A percentile compares a stretch with the other conserved stretches of the same genome.
phyloP scores from a whole-genome alignment of 2,888 invertebrate genomes.

The Cancer borealis region DNA sequence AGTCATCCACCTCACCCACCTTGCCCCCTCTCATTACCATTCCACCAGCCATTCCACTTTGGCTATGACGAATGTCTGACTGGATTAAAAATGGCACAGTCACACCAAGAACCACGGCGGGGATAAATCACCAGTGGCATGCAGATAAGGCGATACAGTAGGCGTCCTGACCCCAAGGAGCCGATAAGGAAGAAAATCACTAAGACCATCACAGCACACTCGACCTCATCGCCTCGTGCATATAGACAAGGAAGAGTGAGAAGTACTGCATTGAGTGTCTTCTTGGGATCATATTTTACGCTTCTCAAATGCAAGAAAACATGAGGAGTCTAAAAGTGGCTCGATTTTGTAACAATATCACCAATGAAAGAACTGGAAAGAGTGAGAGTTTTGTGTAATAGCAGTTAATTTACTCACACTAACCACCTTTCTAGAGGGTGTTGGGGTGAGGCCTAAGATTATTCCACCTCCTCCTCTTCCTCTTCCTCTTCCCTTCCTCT shows the following conservation, averaged over 20 bases:
- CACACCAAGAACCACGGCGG: conserved; percentile 15
- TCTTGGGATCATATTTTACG: conserved; percentile 8
- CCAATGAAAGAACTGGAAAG: not conserved
- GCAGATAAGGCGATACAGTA: conserved; percentile 24
- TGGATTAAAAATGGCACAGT: conserved; percentile 59
- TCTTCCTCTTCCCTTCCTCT: not conserved
- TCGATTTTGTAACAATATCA: not conserved
- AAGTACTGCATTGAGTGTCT: not conserved
- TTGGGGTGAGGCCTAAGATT: not conserved
- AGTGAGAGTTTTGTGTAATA: not conserved
- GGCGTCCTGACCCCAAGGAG: not conserved
- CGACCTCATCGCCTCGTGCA: not conserved
- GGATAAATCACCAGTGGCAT: conserved; percentile 25
- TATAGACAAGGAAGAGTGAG: not conserved
- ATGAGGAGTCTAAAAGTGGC: not conserved
- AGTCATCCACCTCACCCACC: not conserved
- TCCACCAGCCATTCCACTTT: conserved; percentile 44
- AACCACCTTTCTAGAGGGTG: not conserved
- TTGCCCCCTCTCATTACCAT: conserved; percentile 51
- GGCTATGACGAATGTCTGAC: conserved; percentile 52
- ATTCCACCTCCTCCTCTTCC: not conserved
- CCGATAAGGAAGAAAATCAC: not conserved
- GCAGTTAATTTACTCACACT: not conserved
- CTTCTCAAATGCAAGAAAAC: not conserved
- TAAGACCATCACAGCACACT: not conserved